Base-by-base conservation (phyloP, 2,797 vertebrate genomes). In the Pipistrellus pygmaeus region DNA sequence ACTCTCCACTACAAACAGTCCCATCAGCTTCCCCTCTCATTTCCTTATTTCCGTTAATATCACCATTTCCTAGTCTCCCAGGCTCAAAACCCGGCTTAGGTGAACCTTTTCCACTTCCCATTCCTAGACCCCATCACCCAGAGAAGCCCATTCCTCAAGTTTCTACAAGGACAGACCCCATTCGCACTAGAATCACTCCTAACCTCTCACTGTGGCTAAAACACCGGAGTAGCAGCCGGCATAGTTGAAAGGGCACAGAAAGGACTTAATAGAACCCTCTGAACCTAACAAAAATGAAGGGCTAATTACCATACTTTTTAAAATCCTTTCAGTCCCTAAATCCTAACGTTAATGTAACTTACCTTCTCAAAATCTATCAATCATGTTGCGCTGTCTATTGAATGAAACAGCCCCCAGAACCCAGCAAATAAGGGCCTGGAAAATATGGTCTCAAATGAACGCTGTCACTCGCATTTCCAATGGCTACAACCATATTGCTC, bases 311-410 rank as follows among this genome's bases (percentile, higher is more conserved):
- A 44, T 32, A 71, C 82, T n/a, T 76, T 85, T 69, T 51, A 20
- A 96, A 62, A 48, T 55, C 35, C 6, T 88, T 69, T 80, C 82
- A 92, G 60, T 12, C 35, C 64, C 18, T 57, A 68, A 72, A 72
- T 66, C 32, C 48, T 95, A 86, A 84, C 32, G 46, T n/a, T 90
- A 46, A 73, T 35, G 23, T 64, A 14, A 85, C 38, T 88, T 75
- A 94, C 27, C 91, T 93, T 30, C 11, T 85, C 32, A 77, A 92
- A 93, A 89, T 41, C n/a, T 88, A 20, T 53, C 12, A 15, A 44
- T 46, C 62, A 44, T 80, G 48, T 83, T 77, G 30, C 8, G 14
- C 18, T 75, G 9, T 80, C 62, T 72, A 57, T 7, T 55, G 30
- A 89, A 84, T 85, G 55, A 64, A 88, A 51, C 13, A 72, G 20